Evolutionary conservation across 2,888 invertebrate species (phyloP), one percentile per base, ranked within the genome.

Genomic region (Vandiemenella viatica): DNA sequence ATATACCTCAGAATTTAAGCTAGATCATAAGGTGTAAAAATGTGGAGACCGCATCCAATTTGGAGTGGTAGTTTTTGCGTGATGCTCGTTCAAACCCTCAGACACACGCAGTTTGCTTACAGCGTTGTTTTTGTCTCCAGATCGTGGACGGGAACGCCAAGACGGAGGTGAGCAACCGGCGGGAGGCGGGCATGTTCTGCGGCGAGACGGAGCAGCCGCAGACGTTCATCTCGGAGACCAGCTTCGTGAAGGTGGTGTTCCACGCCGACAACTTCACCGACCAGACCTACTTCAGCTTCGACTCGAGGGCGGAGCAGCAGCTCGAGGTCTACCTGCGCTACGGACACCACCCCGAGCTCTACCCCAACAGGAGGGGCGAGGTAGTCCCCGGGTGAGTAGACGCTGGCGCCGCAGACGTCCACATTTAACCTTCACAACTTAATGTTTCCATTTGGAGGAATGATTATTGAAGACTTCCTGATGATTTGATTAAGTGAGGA

Each of bases 171-270:
- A 87, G 83, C 51, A 89, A 90, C 67, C 76, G 89, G 26, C 84
- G 86, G 59, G 87, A 88, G 59, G 87, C 88, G 0, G 91, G 91
- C 3, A 79, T 87, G 61, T 92, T 90, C 68, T 92, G 92, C 63
- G 92, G 91, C 0, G 91, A 92, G 66, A 89, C 87, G 45, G 91
- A 92, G 62, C 90, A 91, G 61, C 88, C 90, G 1, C 89, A 91
- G 69, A 90, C 89, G 20, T 91, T 91, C 73, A 91, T 91, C 67
- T 91, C 90, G 46, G 91, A 92, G 69, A 92, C 91, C 48, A 88
- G 86, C 65, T 88, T 89, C 69, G 89, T 92, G 50, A 87, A 88
- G 66, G 82, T 92, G 54, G 76, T 89, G 56, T 91, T 92, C 70
- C 88, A 89, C 64, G 85, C 87, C 37, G 90, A 91, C 66, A 90